These are phyloP conservation scores for Cydia pomonella DNA, from an alignment of 1,140 invertebrate genomes.

Conservation along the genomic window DNA sequence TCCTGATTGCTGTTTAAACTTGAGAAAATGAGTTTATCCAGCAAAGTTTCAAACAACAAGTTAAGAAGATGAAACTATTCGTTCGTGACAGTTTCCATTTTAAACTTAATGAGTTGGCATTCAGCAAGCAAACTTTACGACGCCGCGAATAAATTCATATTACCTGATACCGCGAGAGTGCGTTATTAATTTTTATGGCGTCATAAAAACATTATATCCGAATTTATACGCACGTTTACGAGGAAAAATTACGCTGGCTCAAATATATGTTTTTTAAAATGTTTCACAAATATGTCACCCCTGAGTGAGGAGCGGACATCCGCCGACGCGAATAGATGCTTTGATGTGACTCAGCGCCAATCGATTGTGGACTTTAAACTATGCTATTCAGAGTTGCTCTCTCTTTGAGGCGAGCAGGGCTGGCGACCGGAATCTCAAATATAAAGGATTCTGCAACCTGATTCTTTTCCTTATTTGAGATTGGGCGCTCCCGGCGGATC, in stretches of 20 bases:
- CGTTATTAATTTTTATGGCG: constrained; percentile 29
- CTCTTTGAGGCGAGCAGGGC: neutral
- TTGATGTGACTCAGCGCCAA: neutral
- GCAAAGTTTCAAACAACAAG: constrained; percentile 7
- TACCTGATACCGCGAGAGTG: constrained; percentile 17
- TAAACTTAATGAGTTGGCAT: constrained; percentile 2
- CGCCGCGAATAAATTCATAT: constrained; percentile 19
- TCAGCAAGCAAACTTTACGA: neutral
- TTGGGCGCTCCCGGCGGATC: constrained; percentile 10
- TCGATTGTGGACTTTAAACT: constrained; percentile 20
- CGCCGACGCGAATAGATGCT: neutral
- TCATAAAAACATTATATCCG: constrained; percentile 21
- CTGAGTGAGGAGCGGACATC: neutral
- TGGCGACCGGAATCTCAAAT: constrained; percentile 11
- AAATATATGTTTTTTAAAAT: neutral
- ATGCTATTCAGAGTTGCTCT: neutral
- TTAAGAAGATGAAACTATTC: constrained; percentile 13
- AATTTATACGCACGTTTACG: constrained; percentile 21
- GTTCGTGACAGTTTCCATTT: constrained; percentile 27
- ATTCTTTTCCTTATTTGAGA: constrained; percentile 26
- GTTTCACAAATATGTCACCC: neutral
- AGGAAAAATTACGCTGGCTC: neutral
- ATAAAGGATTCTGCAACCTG: constrained; percentile 12
- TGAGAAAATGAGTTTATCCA: constrained; percentile 8
- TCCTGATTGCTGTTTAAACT: constrained; percentile 16